Base-by-base conservation (phyloP, 2,888 invertebrate species). In the Ornithoptera alexandrae region DNA sequence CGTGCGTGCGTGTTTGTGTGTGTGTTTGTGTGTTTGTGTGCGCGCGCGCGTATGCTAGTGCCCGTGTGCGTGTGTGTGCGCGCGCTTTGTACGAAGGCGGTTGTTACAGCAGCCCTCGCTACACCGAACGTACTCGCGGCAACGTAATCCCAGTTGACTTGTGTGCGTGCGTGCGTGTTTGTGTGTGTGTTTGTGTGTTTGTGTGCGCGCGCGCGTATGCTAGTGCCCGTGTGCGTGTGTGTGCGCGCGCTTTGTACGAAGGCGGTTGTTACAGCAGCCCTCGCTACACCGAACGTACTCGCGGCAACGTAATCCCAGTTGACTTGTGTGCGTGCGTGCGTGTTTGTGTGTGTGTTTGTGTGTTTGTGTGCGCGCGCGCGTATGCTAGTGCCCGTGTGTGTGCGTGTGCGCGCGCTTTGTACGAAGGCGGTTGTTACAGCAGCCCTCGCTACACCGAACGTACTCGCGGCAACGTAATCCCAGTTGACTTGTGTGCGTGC, bases 341-440 rank as follows among this genome's bases (percentile, higher is more conserved):
- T 59, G 67, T 63, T 67, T 62, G 0, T 22, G 22, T 22, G 22
- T 22, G n/a, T n/a, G n/a, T n/a, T n/a, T n/a, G n/a, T n/a, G n/a
- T n/a, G n/a, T n/a, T n/a, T n/a, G n/a, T n/a, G n/a, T n/a, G n/a
- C n/a, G n/a, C n/a, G n/a, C n/a, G n/a, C n/a, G n/a, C n/a, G n/a
- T n/a, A n/a, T n/a, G n/a, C n/a, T n/a, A n/a, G n/a, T n/a, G 63
- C 65, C 50, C 70, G 64, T 72, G 71, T 73, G 74, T 67, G 70
- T 64, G 60, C 59, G 68, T 65, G 68, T 39, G 39, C 8, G 10
- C 8, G 39, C 8, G 39, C 0, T 5, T 39, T 10, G 8, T 10
- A 39, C 1, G 8, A 39, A 10, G 39, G 8, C 10, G 7, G 39
- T 39, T 39, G 10, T 2, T 10, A 8, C 39, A 39, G 39, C 39